Evolutionary conservation across 1,140 invertebrate genomes (phyloP), one percentile per base, ranked within the genome.

Genomic region (Pseudomyrmex pallidus): DNA sequence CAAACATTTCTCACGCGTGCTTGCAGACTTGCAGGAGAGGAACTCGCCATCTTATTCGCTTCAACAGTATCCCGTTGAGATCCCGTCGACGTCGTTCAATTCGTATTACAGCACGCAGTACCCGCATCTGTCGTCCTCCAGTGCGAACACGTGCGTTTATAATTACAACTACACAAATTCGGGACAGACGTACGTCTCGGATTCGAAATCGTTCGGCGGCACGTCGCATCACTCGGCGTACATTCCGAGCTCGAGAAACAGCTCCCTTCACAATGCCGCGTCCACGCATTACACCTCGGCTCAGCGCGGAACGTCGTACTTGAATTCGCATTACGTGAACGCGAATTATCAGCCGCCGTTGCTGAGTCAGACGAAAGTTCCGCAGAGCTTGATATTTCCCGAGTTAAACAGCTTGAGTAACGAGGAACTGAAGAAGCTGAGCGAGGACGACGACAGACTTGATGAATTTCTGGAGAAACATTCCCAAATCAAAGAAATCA

Each of bases 391-490:
- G 7, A 86, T 90, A 74, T 95, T 97, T 91, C 96, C 96, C 15
- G 96, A 97, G 87, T 91, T 97, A 5, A 95, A 95, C 83, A 95
- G 95, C 20, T 90, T 97, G 44, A 95, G 95, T 9, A 94, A 96
- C 80, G 96, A 97, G 66, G 96, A 97, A 91, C 93, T 98, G 56
- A 95, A 96, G 88, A 95, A 95, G 85, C 94, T 97, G 8, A 95
- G 95, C 84, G 95, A 96, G 50, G 96, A 96, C 93, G 94, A 95
- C 1, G 96, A 97, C 70, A 94, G 95, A 77, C 94, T 97, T 89
- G 96, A 97, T 83, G 96, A 97, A 89, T 96, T 97, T 85, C 92
- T 97, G 57, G 96, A 97, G 89, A 95, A 95, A 83, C 95, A 96
- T 91, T 95, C 96, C 12, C 94, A 96, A 85, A 91, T 97, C 17